Evolutionary conservation across 2,888 invertebrate species (phyloP).

Genomic region (Lamellibrachia satsuma): DNA sequence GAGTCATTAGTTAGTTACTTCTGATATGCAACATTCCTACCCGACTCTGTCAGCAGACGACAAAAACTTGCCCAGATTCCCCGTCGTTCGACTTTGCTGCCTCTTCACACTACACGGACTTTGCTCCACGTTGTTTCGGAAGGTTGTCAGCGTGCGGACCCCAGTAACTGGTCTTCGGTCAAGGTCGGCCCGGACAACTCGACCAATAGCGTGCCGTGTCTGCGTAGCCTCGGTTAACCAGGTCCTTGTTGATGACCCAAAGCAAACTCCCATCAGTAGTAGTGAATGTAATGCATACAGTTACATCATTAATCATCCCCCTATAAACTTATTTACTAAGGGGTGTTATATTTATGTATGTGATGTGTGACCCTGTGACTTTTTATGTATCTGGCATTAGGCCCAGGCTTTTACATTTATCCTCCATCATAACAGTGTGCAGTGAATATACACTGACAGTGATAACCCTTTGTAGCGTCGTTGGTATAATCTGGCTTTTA

Average conservation of each 20-base stretch:
- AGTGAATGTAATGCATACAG: too few relatives aligned
- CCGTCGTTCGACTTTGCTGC: neutral
- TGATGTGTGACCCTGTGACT: too few relatives aligned
- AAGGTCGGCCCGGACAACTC: neutral
- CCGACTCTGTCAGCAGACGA: neutral
- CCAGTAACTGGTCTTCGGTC: neutral
- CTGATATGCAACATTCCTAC: neutral
- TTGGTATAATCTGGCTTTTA: too few relatives aligned
- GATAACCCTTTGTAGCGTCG: too few relatives aligned
- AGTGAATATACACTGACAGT: too few relatives aligned
- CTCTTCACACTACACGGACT: neutral
- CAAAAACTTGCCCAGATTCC: neutral
- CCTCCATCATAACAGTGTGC: too few relatives aligned
- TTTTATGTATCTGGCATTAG: too few relatives aligned
- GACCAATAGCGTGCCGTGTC: neutral
- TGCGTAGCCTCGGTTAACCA: neutral
- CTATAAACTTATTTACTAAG: too few relatives aligned
- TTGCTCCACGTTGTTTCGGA: neutral
- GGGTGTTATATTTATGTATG: too few relatives aligned
- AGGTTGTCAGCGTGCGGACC: neutral
- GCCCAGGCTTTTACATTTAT: too few relatives aligned
- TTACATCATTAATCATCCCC: too few relatives aligned
- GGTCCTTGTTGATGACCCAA: neutral
- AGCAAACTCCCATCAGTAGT: too few relatives aligned
- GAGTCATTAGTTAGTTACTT: neutral